These are phyloP conservation scores for Drosophila rufa DNA, from an alignment of 1,140 invertebrate species.

Conservation along the genomic window DNA sequence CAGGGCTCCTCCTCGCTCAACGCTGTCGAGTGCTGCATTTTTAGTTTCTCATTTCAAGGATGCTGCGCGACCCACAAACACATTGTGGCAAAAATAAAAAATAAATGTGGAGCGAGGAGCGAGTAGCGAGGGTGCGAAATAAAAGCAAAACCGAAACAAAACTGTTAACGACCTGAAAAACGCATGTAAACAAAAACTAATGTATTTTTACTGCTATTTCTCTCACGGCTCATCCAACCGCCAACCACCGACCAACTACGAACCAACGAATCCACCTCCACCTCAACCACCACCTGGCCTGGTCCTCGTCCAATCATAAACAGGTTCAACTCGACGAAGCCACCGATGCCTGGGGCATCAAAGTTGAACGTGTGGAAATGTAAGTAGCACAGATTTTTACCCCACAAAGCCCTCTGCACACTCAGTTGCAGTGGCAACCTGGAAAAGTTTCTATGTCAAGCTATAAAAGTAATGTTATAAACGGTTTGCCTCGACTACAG, in stretches of 20 bases:
- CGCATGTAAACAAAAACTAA: slow-evolving; percentile 82
- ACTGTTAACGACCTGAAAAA: slow-evolving; percentile 78
- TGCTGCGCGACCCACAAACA: slow-evolving; percentile 74
- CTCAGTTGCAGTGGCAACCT: slow-evolving; percentile 28
- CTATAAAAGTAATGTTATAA: slow-evolving; percentile 60
- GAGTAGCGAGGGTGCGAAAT: slow-evolving; percentile 39
- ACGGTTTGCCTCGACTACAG: slow-evolving; percentile 36
- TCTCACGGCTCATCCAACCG: slow-evolving; percentile 53
- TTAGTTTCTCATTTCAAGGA: slow-evolving; percentile 75
- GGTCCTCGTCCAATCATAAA: slow-evolving; percentile 83
- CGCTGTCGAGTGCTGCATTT: slow-evolving; percentile 65
- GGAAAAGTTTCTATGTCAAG: slow-evolving; percentile 74
- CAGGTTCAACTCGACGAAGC: slow-evolving; percentile 94
- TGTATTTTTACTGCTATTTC: slow-evolving; percentile 81
- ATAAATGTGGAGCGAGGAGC: slow-evolving; percentile 1
- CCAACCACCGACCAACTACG: slow-evolving; percentile 19
- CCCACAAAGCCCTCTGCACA: slow-evolving; percentile 21
- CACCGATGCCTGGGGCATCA: slow-evolving; percentile 98
- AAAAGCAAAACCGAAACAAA: slow-evolving; percentile 58
- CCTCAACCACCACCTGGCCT: slow-evolving; percentile 43
- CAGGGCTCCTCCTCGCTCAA: slow-evolving; percentile 38
- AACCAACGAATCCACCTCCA: slow-evolving; percentile 20
- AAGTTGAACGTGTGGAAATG: slow-evolving; percentile 98
- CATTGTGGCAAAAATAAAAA: slow-evolving; percentile 12
- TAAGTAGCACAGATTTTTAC: slow-evolving; percentile 87